Evolutionary conservation across 2,113 vertebrate genomes (phyloP).

Genomic region (Artemisiospiza belli): DNA sequence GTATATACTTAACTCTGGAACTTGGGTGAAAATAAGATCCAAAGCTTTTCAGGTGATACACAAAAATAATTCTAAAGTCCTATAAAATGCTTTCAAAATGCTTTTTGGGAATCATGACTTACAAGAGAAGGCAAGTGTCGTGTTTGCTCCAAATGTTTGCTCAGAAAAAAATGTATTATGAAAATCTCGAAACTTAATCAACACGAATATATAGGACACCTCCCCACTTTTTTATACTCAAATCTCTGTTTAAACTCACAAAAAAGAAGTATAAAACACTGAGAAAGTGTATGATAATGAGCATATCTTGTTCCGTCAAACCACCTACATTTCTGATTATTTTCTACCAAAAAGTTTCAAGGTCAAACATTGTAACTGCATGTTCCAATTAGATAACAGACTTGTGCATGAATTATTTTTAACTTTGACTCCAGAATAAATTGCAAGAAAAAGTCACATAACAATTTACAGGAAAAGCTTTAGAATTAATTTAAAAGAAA

Average conservation of each 20-base stretch:
- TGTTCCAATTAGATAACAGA: background rate
- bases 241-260: background rate
- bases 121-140: background rate
- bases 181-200: background rate
- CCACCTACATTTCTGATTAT: background rate
- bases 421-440: background rate
- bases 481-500: background rate
- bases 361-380: background rate
- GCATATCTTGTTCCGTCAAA: background rate
- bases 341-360: background rate
- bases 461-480: background rate
- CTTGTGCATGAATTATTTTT: background rate
- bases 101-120: background rate
- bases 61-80: background rate
- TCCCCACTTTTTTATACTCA: background rate
- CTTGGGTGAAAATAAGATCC: background rate
- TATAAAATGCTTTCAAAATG: background rate
- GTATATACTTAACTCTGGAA: background rate
- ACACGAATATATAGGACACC: background rate
- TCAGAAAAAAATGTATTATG: background rate
- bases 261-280: background rate
- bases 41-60: background rate
- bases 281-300: background rate
- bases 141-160: background rate
- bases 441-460: background rate